Percentiles rank a stretch among this genome's conserved stretches.
Conservation (phyloP, 2,888 invertebrate species). For the Girardia tigrina region DNA sequence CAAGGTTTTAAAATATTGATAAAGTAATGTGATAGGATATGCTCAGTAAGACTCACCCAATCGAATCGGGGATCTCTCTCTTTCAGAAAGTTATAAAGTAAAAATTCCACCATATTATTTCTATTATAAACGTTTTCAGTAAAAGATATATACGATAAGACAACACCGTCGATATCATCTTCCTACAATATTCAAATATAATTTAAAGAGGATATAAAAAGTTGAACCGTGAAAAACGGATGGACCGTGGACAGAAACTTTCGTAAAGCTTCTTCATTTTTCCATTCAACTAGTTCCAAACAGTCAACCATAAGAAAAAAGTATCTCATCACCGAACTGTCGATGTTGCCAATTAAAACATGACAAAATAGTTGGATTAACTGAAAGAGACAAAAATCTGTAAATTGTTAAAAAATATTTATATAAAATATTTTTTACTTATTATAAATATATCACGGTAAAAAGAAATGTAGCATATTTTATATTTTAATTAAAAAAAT, state of each 20-base stretch:
- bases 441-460: too few relatives aligned
- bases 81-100: neutral
- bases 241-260: neutral
- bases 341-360: neutral
- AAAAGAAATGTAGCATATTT: too few relatives aligned
- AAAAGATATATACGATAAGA: neutral
- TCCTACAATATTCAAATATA: neutral
- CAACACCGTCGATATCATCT: neutral
- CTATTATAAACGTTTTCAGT: neutral
- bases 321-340: neutral
- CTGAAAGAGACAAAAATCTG: too few relatives aligned
- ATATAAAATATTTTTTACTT: too few relatives aligned
- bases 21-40: too few relatives aligned
- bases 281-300: neutral
- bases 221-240: neutral
- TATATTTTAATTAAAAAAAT: too few relatives aligned
- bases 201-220: neutral
- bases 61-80: constrained; percentile 1
- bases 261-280: neutral
- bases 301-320: neutral
- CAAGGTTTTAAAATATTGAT: too few relatives aligned
- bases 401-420: too few relatives aligned
- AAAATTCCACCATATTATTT: neutral
- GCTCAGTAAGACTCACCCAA: neutral
- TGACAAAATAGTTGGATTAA: constrained; percentile 1